Percentiles rank a stretch among this genome's conserved stretches.
These are phyloP conservation scores for Syrista parreyssii DNA, from an alignment of 2,888 invertebrate genomes.

Conservation along the genomic window DNA sequence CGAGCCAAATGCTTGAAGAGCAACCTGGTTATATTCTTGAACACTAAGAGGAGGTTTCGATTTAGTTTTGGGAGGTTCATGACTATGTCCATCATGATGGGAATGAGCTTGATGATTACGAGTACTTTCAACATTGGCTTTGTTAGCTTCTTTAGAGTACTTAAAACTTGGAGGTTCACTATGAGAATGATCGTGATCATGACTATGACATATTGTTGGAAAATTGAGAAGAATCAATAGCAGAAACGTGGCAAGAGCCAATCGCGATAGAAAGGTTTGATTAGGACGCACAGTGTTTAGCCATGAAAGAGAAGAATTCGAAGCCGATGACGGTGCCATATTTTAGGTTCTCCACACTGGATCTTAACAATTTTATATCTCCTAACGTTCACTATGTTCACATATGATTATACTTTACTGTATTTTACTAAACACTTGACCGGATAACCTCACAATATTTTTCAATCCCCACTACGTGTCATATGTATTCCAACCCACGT, in stretches of 20 bases:
- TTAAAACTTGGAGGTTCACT: slow-evolving; percentile 82
- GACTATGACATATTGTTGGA: slow-evolving; percentile 52
- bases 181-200: slow-evolving; percentile 68
- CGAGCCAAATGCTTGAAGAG: slow-evolving; percentile 83
- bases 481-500: not conserved
- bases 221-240: slow-evolving; percentile 58
- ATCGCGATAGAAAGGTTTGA: not conserved
- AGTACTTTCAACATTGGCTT: slow-evolving; percentile 41
- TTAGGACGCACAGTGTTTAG: not conserved
- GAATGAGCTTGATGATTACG: slow-evolving; percentile 54
- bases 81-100: slow-evolving; percentile 27
- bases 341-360: not conserved
- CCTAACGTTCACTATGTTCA: not conserved
- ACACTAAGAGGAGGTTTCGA: slow-evolving; percentile 19
- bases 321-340: not conserved
- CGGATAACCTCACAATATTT: not conserved
- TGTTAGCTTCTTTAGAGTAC: slow-evolving; percentile 82
- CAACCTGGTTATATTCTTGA: slow-evolving; percentile 40
- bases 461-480: not conserved
- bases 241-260: slow-evolving; percentile 32
- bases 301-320: not conserved
- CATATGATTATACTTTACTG: not conserved
- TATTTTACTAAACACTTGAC: not conserved
- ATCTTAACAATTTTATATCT: not conserved
- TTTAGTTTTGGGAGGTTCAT: slow-evolving; percentile 26